A percentile compares a stretch with the other conserved stretches of the same genome.
These are phyloP conservation scores for Drosophila equinoxialis DNA, from an alignment of 1,140 invertebrate species.

Conservation along the genomic window DNA sequence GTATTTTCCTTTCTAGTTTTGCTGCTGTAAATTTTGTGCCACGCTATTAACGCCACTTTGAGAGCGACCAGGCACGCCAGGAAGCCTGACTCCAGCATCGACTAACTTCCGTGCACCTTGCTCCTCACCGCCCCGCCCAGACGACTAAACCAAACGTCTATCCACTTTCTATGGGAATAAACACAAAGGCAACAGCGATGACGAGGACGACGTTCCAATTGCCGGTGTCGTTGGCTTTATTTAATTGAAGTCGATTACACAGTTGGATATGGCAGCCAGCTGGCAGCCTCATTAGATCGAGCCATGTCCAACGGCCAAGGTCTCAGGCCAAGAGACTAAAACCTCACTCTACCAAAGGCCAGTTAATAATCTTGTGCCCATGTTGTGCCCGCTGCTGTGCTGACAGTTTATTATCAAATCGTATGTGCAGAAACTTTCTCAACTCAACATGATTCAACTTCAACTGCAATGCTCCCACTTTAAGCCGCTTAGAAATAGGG, in stretches of 20 bases:
- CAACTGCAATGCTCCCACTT: constrained; percentile 28
- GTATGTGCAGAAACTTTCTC: constrained; percentile 57
- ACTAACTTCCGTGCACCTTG: constrained; percentile 19
- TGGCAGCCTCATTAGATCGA: constrained; percentile 71
- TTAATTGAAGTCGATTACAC: constrained; percentile 80
- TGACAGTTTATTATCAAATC: constrained; percentile 37
- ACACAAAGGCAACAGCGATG: constrained; percentile 52
- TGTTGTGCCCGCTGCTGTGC: constrained; percentile 16
- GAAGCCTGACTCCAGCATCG: constrained; percentile 16
- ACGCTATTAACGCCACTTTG: constrained; percentile 76
- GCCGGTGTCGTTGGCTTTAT: constrained; percentile 70
- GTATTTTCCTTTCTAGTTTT: constrained; percentile 18
- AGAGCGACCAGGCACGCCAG: constrained; percentile 33
- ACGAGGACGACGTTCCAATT: constrained; percentile 52
- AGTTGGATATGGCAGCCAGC: constrained; percentile 58
- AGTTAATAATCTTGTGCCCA: constrained; percentile 42
- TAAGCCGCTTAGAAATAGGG: constrained; percentile 59
- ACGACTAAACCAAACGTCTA: constrained; percentile 15
- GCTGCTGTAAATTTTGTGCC: constrained; percentile 57
- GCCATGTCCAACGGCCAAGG: constrained; percentile 17
- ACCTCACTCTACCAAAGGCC: constrained; percentile 1
- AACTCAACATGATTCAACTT: constrained; percentile 19
- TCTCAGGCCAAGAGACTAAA: neutral
- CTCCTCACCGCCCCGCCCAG: neutral
- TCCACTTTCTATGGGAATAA: constrained; percentile 21